These are phyloP conservation scores for Andinoacara biseriatus DNA, from an alignment of 2,113 vertebrate species.

Conservation along the genomic window DNA sequence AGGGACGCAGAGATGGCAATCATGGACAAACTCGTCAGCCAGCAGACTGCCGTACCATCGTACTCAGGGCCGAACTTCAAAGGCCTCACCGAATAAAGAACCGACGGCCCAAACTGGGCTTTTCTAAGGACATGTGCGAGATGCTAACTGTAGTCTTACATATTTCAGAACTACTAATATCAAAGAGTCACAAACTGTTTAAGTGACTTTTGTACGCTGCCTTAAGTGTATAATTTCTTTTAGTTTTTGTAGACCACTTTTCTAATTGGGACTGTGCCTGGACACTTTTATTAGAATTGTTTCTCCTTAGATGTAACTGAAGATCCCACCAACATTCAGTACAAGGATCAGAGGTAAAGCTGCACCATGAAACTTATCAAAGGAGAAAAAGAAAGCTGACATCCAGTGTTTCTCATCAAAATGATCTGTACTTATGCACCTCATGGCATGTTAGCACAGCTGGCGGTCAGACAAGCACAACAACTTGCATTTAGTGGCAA, in stretches of 20 bases:
- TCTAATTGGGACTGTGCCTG: not conserved
- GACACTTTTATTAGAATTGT: not conserved
- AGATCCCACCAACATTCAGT: not conserved
- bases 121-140: not conserved
- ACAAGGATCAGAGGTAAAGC: not conserved
- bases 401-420: not conserved
- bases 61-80: conserved; percentile 83
- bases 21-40: conserved; percentile 88
- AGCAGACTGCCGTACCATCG: conserved; percentile 78
- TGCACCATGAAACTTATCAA: not conserved
- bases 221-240: not conserved
- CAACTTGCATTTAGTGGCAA: not conserved
- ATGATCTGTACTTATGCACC: fast-evolving
- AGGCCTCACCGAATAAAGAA: conserved; percentile 79
- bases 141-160: conserved; percentile 1
- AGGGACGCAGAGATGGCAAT: conserved; percentile 84
- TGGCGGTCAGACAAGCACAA: too few species aligned
- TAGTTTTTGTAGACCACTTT: not conserved
- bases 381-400: not conserved
- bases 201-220: not conserved
- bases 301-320: not conserved
- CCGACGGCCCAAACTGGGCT: not conserved
- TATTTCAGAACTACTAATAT: not conserved
- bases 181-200: not conserved
- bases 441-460: not conserved